Percentiles rank a stretch among this genome's conserved stretches.
These are phyloP conservation scores for Mythimna impura DNA, from an alignment of 2,888 invertebrate species.

Conservation along the genomic window DNA sequence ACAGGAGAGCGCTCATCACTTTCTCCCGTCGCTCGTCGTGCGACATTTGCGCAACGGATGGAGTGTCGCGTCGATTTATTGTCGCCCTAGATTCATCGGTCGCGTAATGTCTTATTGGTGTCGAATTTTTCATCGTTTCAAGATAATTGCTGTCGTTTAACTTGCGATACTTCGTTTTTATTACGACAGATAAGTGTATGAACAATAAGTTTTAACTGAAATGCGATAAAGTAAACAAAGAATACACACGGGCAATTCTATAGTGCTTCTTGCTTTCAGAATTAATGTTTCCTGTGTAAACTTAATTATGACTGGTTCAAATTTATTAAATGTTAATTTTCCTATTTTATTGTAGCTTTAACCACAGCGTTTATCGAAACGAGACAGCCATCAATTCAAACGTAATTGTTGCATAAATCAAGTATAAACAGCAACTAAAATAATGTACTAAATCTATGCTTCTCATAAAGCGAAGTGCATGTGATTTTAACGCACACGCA, in stretches of 20 bases:
- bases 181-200: constrained; percentile 33
- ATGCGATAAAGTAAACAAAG: constrained; percentile 40
- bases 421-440: constrained; percentile 7
- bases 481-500: constrained; percentile 56
- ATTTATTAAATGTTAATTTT: constrained; percentile 8
- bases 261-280: constrained; percentile 3
- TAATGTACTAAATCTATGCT: constrained; percentile 21
- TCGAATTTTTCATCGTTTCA: constrained; percentile 56
- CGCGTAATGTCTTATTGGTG: constrained; percentile 63
- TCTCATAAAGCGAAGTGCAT: constrained; percentile 44
- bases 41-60: constrained; percentile 68
- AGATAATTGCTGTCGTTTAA: constrained; percentile 57
- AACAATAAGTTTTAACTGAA: constrained; percentile 27
- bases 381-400: background rate
- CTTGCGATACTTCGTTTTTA: constrained; percentile 42
- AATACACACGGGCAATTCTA: constrained; percentile 3
- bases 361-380: constrained; percentile 7
- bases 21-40: constrained; percentile 62
- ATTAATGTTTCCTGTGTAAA: constrained; percentile 14
- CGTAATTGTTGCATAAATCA: constrained; percentile 23
- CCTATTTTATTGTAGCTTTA: constrained; percentile 1
- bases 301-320: constrained; percentile 16
- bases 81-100: constrained; percentile 60
- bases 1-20: constrained; percentile 68
- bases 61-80: constrained; percentile 64